Conservation (phyloP, 1,140 invertebrate genomes). For the Orchestia grillus region DNA sequence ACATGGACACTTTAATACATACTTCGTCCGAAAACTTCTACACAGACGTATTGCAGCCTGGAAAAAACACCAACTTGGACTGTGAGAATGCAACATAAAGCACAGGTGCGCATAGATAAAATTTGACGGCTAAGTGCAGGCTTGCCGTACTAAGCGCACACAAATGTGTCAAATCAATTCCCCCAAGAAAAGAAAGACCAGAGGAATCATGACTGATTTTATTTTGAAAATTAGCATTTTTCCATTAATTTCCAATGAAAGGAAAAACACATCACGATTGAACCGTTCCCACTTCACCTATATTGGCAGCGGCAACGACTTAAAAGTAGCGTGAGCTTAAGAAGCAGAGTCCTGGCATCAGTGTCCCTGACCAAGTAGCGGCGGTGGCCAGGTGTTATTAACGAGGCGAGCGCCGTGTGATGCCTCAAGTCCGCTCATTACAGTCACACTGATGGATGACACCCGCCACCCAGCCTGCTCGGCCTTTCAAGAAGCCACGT, state of each 20-base stretch:
- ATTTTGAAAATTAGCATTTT: background rate
- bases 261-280: background rate
- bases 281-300: background rate
- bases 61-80: too few relatives aligned
- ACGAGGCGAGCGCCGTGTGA: slow-evolving; percentile 23
- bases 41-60: too few relatives aligned
- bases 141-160: background rate
- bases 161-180: background rate
- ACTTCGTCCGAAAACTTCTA: too few relatives aligned
- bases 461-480: background rate
- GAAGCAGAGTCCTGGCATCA: background rate
- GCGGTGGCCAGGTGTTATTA: background rate
- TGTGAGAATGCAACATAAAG: background rate
- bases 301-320: background rate
- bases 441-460: slow-evolving; percentile 45
- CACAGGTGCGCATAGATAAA: background rate
- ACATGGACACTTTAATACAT: too few relatives aligned
- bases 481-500: background rate
- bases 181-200: background rate
- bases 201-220: background rate
- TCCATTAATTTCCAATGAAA: background rate
- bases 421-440: slow-evolving; percentile 41
- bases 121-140: too few relatives aligned
- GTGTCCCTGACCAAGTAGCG: background rate
- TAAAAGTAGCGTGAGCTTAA: background rate